Evolutionary conservation across 2,888 invertebrate genomes (phyloP), one percentile per base, ranked within the genome.

Genomic region (Chelonus formosanus): DNA sequence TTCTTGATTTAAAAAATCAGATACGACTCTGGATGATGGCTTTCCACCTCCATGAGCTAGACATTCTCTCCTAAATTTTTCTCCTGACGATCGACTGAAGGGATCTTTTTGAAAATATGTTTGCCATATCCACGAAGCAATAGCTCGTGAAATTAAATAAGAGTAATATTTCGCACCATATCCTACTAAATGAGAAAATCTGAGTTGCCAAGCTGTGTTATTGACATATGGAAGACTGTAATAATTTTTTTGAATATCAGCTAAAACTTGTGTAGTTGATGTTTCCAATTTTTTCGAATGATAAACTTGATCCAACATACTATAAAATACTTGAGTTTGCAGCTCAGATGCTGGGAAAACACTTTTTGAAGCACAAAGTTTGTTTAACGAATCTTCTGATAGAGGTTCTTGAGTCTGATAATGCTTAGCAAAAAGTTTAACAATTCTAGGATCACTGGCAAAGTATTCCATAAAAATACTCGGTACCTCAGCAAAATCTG

Each of bases 161-260:
- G 98, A 94, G 84, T 98, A 99, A 86, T 99, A 99, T 85, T 97
- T 98, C 0, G 98, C 98, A 47, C 99, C 99, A 85, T 99, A 99
- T 1, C 98, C 97, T 3, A 98, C 94, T 63, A 99, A 86, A 85
- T 99, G 99, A 69, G 96, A 94, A 86, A 99, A 99, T 67, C 98
- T 88, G 76, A 96, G 88, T 79, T 98, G 97, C 97, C 97, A 98
- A 1, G 97, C 96, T 67, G 98, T 97, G 78, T 95, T 90, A 65
- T 90, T 87, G 0, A 97, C 92, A 80, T 96, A 93, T 0, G 96
- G 94, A 59, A 98, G 85, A 8, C 92, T 90, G 77, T 96, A 96
- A 84, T 95, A 97, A 74, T 91, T 88, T 43, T 88, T 87, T 83
- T 97, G 97, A 7, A 93, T 89, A 63, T 90, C 86, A 35, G 89